Evolutionary conservation across 1,140 invertebrate genomes (phyloP).

Genomic region (Phenacoccus solenopsis): DNA sequence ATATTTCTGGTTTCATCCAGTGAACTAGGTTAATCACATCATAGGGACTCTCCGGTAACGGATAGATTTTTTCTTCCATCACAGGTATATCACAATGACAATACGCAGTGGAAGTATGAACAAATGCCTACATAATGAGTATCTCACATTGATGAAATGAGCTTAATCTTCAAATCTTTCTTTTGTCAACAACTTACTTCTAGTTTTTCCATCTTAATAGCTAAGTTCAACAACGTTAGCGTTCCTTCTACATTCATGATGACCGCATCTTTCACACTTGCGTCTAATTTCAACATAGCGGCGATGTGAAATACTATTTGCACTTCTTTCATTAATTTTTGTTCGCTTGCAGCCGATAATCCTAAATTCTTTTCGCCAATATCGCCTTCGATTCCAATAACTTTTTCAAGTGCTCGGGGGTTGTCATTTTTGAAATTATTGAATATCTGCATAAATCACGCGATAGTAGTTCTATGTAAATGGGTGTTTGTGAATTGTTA

Average conservation of each 20-base stretch:
- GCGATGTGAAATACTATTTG: conserved; percentile 82
- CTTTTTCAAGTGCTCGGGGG: conserved; percentile 54
- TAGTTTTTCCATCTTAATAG: conserved; percentile 52
- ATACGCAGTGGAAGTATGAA: conserved; percentile 60
- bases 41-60: conserved; percentile 66
- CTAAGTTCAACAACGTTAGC: conserved; percentile 44
- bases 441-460: conserved; percentile 47
- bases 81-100: conserved; percentile 54
- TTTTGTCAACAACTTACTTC: conserved; percentile 31
- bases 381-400: conserved; percentile 63
- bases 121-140: conserved; percentile 35
- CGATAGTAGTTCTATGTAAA: too few relatives aligned
- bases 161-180: neutral
- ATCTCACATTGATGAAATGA: neutral
- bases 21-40: conserved; percentile 63
- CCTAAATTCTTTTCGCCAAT: conserved; percentile 46
- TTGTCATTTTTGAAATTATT: conserved; percentile 49
- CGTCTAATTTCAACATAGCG: conserved; percentile 64
- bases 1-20: conserved; percentile 48
- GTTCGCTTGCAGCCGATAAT: conserved; percentile 39
- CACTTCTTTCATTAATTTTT: conserved; percentile 44
- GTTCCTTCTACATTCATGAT: conserved; percentile 60
- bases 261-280: conserved; percentile 54
- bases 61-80: conserved; percentile 69
- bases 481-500: too few relatives aligned